These are phyloP conservation scores for Melangyna quadrimaculata DNA, from an alignment of 2,888 invertebrate genomes.

Conservation along the genomic window DNA sequence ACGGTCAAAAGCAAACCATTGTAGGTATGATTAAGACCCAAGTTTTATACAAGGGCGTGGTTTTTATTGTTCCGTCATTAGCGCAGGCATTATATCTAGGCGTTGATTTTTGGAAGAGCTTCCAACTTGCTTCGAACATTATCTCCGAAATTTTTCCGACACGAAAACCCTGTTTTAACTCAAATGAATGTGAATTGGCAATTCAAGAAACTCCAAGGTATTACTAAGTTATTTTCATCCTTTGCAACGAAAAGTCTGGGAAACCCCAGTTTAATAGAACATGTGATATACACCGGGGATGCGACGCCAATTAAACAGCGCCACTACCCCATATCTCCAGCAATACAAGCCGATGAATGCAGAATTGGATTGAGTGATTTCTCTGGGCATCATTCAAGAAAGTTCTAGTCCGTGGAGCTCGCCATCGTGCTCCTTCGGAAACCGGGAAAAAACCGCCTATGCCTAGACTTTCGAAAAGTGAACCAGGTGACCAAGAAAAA, in stretches of 20 bases:
- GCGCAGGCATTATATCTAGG: not conserved
- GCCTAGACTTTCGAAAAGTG: too few species aligned
- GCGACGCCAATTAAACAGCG: not conserved
- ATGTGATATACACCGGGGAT: not conserved
- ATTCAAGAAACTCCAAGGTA: not conserved
- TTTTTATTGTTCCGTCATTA: not conserved
- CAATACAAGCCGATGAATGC: too few species aligned
- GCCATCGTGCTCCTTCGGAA: too few species aligned
- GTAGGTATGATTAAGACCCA: not conserved
- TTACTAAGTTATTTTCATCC: not conserved
- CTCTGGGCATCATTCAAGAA: too few species aligned
- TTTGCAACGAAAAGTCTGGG: not conserved
- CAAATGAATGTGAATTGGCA: not conserved
- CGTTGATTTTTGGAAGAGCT: not conserved
- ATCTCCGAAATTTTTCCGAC: not conserved
- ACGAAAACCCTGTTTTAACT: not conserved
- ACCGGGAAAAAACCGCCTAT: too few species aligned
- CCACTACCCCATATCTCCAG: not conserved
- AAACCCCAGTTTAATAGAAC: not conserved
- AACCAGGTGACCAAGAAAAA: too few species aligned
- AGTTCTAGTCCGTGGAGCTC: too few species aligned
- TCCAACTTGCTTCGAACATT: not conserved
- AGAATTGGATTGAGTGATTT: too few species aligned
- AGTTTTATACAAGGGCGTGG: not conserved
- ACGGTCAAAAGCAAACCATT: not conserved